Evolutionary conservation across 2,797 vertebrate species (phyloP).

Genomic region (Miichthys miiuy): DNA sequence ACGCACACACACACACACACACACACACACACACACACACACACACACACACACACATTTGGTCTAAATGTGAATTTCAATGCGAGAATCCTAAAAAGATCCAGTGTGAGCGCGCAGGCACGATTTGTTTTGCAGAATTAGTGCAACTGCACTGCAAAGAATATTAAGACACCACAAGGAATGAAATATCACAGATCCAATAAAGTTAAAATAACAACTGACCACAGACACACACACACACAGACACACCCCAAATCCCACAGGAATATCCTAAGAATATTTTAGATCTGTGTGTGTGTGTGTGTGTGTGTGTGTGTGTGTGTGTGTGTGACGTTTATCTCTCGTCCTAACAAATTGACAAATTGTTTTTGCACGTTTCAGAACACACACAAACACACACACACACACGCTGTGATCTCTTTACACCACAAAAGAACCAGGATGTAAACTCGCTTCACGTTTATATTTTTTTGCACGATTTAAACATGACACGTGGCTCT

Average conservation of each 20-base stretch:
- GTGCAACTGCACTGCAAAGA: neutral
- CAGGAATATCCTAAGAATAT: conserved; percentile 5
- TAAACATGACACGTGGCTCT: neutral
- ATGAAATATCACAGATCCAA: neutral
- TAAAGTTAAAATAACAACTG: neutral
- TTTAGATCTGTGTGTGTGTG: neutral
- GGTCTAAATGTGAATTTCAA: neutral
- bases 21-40: too few relatives aligned
- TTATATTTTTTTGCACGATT: neutral
- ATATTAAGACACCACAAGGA: neutral
- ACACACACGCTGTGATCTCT: neutral
- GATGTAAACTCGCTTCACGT: neutral
- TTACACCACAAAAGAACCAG: neutral
- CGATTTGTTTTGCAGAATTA: neutral
- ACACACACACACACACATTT: neutral
- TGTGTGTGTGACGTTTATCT: neutral
- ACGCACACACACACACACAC: neutral
- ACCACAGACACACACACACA: neutral
- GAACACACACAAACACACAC: neutral
- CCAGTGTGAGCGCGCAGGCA: neutral
- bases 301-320: too few relatives aligned
- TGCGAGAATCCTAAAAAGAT: neutral
- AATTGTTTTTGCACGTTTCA: neutral
- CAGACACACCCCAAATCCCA: neutral
- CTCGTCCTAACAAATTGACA: conserved; percentile 3